Percentiles rank a stretch among this genome's conserved stretches.
phyloP scores from a whole-genome alignment of 2,113 vertebrate species.

The Tympanuchus pallidicinctus region DNA sequence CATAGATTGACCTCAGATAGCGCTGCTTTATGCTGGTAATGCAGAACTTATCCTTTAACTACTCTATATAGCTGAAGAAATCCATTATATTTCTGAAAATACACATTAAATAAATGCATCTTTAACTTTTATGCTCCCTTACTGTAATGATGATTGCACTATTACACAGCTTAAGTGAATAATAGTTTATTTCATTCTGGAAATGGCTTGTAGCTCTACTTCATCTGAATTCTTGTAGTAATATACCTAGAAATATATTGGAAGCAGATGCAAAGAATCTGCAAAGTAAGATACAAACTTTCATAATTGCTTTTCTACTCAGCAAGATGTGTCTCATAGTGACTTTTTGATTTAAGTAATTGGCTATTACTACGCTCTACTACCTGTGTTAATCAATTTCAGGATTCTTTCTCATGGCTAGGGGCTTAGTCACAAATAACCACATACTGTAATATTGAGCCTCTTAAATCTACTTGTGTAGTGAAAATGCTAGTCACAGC shows the following conservation, averaged over 20 bases:
- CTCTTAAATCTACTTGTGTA: not conserved
- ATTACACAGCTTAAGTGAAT: not conserved
- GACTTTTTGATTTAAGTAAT: not conserved
- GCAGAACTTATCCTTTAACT: not conserved
- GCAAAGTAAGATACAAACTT: not conserved
- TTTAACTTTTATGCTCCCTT: conserved; percentile 10
- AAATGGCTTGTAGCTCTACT: not conserved
- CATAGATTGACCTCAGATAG: conserved; percentile 5
- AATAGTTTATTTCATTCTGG: not conserved
- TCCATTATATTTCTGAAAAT: conserved; percentile 19
- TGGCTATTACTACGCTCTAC: not conserved
- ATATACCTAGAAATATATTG: not conserved
- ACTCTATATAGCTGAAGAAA: not conserved
- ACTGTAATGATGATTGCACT: conserved; percentile 8
- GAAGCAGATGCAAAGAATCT: not conserved
- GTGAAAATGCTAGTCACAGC: too few relatives aligned
- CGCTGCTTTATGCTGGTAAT: not conserved
- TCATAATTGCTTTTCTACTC: not conserved
- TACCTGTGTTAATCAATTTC: conserved; percentile 3
- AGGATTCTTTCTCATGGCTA: not conserved
- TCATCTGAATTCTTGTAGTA: conserved; percentile 1
- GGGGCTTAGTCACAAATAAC: not conserved
- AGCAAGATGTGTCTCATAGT: not conserved
- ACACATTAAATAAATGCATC: not conserved
- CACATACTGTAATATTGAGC: not conserved